These are phyloP conservation scores for Protophormia terraenovae DNA, from an alignment of 2,888 invertebrate genomes.

Conservation along the genomic window DNA sequence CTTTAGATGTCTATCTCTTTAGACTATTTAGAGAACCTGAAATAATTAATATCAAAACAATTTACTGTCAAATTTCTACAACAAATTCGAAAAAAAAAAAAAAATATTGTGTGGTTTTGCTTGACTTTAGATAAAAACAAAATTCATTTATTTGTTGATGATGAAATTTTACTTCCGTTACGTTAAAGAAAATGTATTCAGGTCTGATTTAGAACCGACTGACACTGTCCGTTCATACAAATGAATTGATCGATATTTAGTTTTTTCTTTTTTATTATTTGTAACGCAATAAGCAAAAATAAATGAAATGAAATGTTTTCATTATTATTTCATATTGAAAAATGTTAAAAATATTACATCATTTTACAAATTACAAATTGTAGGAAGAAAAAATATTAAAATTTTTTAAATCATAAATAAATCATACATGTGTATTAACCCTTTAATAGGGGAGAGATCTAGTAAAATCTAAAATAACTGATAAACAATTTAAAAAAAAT, in stretches of 20 bases:
- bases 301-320: background rate
- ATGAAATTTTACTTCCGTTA: slow-evolving; percentile 38
- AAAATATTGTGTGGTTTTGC: background rate
- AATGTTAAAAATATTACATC: slow-evolving; percentile 13
- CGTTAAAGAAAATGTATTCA: slow-evolving; percentile 10
- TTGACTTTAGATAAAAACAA: background rate
- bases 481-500: no score
- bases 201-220: background rate
- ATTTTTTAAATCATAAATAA: no score
- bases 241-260: background rate
- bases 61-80: background rate
- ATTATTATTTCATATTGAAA: background rate
- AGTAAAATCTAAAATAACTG: no score
- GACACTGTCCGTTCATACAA: background rate
- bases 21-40: background rate
- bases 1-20: background rate
- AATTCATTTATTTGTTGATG: no score
- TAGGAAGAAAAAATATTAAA: no score
- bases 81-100: no score
- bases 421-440: no score
- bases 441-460: no score
- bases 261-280: background rate
- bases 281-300: background rate
- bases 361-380: background rate
- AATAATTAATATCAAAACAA: background rate